Evolutionary conservation across 2,888 invertebrate genomes (phyloP).

Genomic region (Spatulosminthurus flaviceps): DNA sequence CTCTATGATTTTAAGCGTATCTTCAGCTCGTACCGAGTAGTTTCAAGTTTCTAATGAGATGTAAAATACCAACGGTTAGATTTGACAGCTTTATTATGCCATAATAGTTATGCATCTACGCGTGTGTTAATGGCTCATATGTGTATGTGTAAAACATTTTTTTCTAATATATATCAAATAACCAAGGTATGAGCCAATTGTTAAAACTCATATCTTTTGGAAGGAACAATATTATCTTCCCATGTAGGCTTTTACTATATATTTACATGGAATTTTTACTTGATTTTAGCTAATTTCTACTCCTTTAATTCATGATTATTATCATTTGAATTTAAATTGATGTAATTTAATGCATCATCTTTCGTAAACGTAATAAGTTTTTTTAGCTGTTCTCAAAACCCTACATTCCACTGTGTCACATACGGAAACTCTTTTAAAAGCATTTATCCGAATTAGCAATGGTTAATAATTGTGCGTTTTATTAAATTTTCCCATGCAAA

Average conservation of each 20-base stretch:
- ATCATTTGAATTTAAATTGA: slow-evolving; percentile 14
- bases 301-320: not conserved
- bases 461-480: not conserved
- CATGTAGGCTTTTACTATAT: not conserved
- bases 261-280: not conserved
- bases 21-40: not conserved
- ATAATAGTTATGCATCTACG: not conserved
- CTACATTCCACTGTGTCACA: not conserved
- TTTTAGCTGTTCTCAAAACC: not conserved
- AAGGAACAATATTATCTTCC: no score
- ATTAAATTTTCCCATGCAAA: no score
- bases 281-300: slow-evolving; percentile 2
- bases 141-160: no score
- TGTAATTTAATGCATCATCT: not conserved
- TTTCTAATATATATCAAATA: no score
- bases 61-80: slow-evolving; percentile 9
- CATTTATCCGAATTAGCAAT: not conserved
- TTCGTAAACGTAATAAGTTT: not conserved
- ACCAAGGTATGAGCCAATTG: no score
- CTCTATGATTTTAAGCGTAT: not conserved
- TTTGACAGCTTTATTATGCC: slow-evolving; percentile 24
- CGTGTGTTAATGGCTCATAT: no score
- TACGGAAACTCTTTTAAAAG: not conserved
- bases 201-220: no score
- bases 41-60: slow-evolving; percentile 25